Evolutionary conservation across 1,140 invertebrate genomes (phyloP).

Genomic region (Diorhabda sublineata): DNA sequence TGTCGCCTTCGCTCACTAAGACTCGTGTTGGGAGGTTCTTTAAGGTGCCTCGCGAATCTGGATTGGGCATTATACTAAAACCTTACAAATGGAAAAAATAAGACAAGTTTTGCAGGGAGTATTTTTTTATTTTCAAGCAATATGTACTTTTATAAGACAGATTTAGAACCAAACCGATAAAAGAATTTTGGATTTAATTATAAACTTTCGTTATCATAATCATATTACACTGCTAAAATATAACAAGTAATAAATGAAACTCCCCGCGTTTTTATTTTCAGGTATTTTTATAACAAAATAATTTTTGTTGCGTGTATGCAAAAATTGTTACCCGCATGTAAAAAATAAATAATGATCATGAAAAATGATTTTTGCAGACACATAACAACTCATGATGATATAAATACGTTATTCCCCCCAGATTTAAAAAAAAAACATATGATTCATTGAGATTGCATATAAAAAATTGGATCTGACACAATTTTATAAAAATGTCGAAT

Average conservation of each 20-base stretch:
- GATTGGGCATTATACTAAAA: too few species aligned
- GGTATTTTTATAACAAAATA: conserved; percentile 10
- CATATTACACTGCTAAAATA: neutral
- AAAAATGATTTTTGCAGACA: conserved; percentile 4
- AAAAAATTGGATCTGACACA: neutral
- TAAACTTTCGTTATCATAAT: too few species aligned
- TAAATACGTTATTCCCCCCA: neutral
- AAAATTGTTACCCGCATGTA: conserved; percentile 8
- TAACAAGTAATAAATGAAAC: neutral
- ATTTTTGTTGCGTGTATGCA: neutral
- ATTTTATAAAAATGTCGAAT: conserved; percentile 4
- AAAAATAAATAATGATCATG: conserved; percentile 10
- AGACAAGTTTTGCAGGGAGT: too few species aligned
- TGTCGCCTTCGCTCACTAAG: too few species aligned
- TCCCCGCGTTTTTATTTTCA: neutral
- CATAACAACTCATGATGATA: neutral
- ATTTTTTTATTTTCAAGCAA: too few species aligned
- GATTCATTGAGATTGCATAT: neutral
- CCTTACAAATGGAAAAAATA: too few species aligned
- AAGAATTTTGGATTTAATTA: too few species aligned
- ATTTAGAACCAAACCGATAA: too few species aligned
- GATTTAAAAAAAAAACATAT: neutral
- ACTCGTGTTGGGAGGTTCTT: too few species aligned
- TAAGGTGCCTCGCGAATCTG: too few species aligned
- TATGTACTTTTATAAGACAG: too few species aligned